Conservation (phyloP, 1,140 invertebrate species). For the Drosophila novamexicana region DNA sequence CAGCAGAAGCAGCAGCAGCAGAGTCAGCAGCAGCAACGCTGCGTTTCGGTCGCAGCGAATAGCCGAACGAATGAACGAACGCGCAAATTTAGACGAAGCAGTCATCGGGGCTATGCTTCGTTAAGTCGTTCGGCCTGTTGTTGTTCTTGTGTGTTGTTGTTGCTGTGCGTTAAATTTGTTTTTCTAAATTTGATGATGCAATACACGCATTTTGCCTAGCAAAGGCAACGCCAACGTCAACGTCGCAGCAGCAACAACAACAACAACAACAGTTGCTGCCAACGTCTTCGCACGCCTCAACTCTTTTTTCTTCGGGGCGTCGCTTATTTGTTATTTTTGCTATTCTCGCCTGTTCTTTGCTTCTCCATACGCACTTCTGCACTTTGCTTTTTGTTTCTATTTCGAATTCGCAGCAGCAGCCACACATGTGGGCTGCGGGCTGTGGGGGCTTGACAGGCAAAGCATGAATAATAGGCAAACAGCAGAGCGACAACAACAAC, state of each 20-base stretch:
- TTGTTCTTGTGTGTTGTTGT: slow-evolving; percentile 20
- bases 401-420: slow-evolving; percentile 38
- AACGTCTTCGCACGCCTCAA: slow-evolving; percentile 35
- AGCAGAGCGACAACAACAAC: slow-evolving; percentile 4
- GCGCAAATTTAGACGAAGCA: slow-evolving; percentile 7
- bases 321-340: slow-evolving; percentile 24
- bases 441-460: slow-evolving; percentile 13
- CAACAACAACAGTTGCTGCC: slow-evolving; percentile 29
- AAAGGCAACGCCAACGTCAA: slow-evolving; percentile 33
- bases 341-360: slow-evolving; percentile 17
- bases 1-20: slow-evolving; percentile 29
- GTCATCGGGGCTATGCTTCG: slow-evolving; percentile 47
- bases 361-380: slow-evolving; percentile 71
- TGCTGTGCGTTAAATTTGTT: slow-evolving; percentile 63
- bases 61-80: slow-evolving; percentile 35
- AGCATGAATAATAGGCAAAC: slow-evolving; percentile 72
- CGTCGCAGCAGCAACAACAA: slow-evolving; percentile 13
- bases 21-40: slow-evolving; percentile 26
- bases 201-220: slow-evolving; percentile 70
- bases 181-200: slow-evolving; percentile 82
- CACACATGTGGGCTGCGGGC: slow-evolving; percentile 32
- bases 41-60: slow-evolving; percentile 47
- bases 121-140: slow-evolving; percentile 24
- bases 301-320: slow-evolving; percentile 36
- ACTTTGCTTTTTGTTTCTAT: slow-evolving; percentile 66